phyloP scores from a whole-genome alignment of 2,888 invertebrate species.

The Microplitis manilae region DNA sequence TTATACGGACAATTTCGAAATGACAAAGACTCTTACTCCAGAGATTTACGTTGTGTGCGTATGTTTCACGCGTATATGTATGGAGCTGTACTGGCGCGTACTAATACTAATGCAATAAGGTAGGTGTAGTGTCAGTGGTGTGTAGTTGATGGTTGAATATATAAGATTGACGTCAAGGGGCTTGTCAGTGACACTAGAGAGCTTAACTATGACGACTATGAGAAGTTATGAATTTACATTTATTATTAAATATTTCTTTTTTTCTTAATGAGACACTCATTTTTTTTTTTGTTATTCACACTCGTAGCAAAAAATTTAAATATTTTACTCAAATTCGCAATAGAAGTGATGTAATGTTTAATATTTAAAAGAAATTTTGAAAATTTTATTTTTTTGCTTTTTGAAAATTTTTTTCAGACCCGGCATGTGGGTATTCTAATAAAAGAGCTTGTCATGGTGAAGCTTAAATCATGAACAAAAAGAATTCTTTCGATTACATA shows the following conservation, averaged over 20 bases:
- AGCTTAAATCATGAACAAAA: too few species aligned
- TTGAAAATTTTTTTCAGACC: too few species aligned
- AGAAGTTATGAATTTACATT: not conserved
- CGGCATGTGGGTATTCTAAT: too few species aligned
- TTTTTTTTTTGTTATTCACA: not conserved
- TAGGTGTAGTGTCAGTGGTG: constrained; percentile 49
- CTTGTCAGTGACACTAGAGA: not conserved
- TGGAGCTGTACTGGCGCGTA: constrained; percentile 41
- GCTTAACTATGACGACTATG: not conserved
- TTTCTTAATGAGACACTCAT: not conserved
- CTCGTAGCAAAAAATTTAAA: too few species aligned
- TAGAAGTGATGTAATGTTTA: too few species aligned
- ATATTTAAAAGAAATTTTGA: too few species aligned
- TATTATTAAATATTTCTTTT: not conserved
- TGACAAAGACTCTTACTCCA: constrained; percentile 55
- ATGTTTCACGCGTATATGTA: constrained; percentile 54
- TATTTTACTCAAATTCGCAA: too few species aligned
- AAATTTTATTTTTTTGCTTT: too few species aligned
- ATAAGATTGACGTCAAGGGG: constrained; percentile 20
- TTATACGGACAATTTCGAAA: constrained; percentile 67
- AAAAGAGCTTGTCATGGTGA: too few species aligned
- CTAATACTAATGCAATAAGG: constrained; percentile 12
- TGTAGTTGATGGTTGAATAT: constrained; percentile 40
- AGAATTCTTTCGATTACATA: too few species aligned
- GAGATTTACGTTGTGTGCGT: constrained; percentile 58